Evolutionary conservation across 1,140 invertebrate genomes (phyloP).

Genomic region (Panulirus ornatus): DNA sequence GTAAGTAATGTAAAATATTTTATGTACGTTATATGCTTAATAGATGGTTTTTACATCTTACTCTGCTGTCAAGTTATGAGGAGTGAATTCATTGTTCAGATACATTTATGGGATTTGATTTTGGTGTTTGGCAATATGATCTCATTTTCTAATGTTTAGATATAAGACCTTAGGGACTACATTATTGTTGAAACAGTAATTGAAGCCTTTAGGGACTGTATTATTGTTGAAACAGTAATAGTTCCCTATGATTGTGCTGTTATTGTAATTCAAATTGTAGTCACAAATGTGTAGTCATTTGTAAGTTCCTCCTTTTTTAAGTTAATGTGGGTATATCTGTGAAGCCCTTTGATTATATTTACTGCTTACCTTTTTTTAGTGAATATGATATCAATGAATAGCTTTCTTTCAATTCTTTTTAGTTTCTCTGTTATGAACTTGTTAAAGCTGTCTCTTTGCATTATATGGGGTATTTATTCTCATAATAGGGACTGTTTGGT

Average conservation of each 20-base stretch:
- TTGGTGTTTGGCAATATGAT: constrained; percentile 36
- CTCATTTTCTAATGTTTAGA: constrained; percentile 39
- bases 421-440: background rate
- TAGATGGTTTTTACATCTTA: background rate
- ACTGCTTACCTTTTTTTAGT: background rate
- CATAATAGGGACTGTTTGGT: no score
- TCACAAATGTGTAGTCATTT: constrained; percentile 52
- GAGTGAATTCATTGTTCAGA: constrained; percentile 12
- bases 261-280: constrained; percentile 21
- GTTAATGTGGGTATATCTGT: constrained; percentile 28
- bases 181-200: constrained; percentile 25
- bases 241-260: background rate
- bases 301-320: constrained; percentile 41
- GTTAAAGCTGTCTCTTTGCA: background rate
- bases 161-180: constrained; percentile 12
- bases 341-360: background rate
- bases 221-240: constrained; percentile 22
- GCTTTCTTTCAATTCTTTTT: background rate
- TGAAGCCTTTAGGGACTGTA: background rate
- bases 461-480: background rate
- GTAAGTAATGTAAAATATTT: background rate
- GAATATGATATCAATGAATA: background rate
- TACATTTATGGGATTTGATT: constrained; percentile 30
- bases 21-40: background rate
- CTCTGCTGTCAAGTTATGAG: background rate